Evolutionary conservation across 1,140 invertebrate species (phyloP), one percentile per base, ranked within the genome.

Genomic region (Sycophila sp.): DNA sequence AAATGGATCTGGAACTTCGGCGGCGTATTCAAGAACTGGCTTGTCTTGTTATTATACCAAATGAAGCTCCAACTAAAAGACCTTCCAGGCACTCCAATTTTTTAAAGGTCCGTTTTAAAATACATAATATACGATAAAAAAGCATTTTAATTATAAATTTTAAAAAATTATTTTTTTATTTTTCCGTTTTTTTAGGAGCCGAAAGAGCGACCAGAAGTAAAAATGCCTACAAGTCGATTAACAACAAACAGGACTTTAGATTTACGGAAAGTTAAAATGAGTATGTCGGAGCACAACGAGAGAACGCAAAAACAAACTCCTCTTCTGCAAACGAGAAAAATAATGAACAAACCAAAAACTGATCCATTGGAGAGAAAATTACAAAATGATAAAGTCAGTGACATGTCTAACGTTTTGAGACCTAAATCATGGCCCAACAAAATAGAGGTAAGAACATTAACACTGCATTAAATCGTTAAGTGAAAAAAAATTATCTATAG

Each of bases 1-100:
- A 89, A 75, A 88, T 92, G 87, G 90, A 91, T 72, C 78, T 89
- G 28, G 87, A 89, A 26, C 77, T 90, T 17, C 84, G 89, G 32
- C 86, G 87, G 65, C 87, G 87, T 73, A 89, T 91, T 34, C 89
- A 91, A 69, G 88, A 89, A 51, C 77, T 89, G 30, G 89, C 89
- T 6, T 87, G 89, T 51, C 81, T 91, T 56, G 87, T 88, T 11
- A 85, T 88, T 53, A 72, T 87, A 19, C 87, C 87, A 7, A 79
- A 85, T 15, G 85, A 87, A 55, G 77, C 73, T 1, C 10, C 55
- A 4, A 38, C 76, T 0, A 84, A 85, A 36, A 77, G 79, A 38
- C 77, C 81, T 13, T 85, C 85, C 0, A 80, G 84, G 40, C 81
- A 82, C 42, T 80, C 80, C 0, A 85, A 86, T 60, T 83, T 82